These are phyloP conservation scores for Calliopum simillimum DNA, from an alignment of 2,888 invertebrate species.

Conservation along the genomic window DNA sequence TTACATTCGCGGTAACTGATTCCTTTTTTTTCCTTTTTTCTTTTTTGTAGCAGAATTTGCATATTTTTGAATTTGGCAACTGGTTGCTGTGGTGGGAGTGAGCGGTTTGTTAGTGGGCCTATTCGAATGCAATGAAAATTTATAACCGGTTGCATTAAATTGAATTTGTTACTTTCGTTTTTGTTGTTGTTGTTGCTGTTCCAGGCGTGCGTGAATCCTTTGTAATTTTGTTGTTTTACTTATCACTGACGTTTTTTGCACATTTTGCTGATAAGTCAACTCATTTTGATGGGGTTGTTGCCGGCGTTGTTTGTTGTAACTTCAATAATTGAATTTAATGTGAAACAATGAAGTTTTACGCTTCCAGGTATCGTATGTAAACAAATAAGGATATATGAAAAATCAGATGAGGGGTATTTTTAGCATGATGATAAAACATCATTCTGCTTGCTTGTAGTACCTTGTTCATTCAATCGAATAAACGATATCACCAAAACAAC, in stretches of 20 bases:
- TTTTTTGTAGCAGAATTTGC: constrained; percentile 45
- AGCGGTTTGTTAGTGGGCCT: neutral
- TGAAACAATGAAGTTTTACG: no score
- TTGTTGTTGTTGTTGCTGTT: neutral
- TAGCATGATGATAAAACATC: no score
- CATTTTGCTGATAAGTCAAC: neutral
- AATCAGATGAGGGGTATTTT: no score
- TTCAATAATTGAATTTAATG: no score
- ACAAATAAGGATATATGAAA: no score
- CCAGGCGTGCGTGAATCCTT: neutral
- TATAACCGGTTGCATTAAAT: constrained; percentile 61
- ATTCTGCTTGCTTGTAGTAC: no score
- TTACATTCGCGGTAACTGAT: no score
- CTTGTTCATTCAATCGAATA: no score
- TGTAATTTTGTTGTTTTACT: neutral
- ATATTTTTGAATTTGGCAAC: constrained; percentile 8
- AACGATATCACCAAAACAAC: no score
- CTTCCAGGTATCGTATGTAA: no score
- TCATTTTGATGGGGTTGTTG: neutral
- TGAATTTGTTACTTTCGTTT: constrained; percentile 47
- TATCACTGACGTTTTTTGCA: neutral
- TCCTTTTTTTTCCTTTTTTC: neutral
- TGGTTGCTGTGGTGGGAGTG: neutral
- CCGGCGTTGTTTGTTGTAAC: no score
- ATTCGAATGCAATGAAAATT: constrained; percentile 51